phyloP scores from a whole-genome alignment of 1,140 invertebrate genomes.

The Drosophila ananassae region DNA sequence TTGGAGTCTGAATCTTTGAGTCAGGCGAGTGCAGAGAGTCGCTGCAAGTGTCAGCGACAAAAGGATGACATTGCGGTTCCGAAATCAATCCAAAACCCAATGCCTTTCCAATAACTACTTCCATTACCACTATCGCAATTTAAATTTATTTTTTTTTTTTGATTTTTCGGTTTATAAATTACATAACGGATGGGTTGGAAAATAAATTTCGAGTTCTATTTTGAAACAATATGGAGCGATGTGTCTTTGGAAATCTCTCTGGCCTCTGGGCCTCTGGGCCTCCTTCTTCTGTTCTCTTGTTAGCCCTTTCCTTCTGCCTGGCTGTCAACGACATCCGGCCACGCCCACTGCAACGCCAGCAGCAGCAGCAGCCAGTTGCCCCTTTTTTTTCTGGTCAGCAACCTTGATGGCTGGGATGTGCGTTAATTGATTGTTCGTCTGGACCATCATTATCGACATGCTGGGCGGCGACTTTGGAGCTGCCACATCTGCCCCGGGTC shows the following conservation, averaged over 20 bases:
- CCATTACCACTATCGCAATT: background rate
- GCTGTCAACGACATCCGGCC: conserved; percentile 25
- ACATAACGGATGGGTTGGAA: too few species aligned
- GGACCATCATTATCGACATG: conserved; percentile 50
- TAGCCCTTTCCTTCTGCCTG: background rate
- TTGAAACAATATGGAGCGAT: background rate
- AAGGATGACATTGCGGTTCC: too few species aligned
- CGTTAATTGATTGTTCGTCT: conserved; percentile 67
- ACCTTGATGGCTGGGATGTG: conserved; percentile 57
- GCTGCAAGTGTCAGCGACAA: too few species aligned
- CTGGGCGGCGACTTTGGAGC: conserved; percentile 8
- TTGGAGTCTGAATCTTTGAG: background rate
- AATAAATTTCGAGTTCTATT: background rate
- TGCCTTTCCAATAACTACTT: background rate
- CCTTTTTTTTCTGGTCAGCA: conserved; percentile 12
- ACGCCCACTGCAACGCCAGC: background rate
- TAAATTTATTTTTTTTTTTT: background rate
- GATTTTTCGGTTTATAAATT: too few species aligned
- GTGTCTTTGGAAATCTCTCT: too few species aligned
- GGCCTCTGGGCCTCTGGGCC: too few species aligned
- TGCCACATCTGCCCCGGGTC: conserved; percentile 15
- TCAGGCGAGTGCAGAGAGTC: background rate
- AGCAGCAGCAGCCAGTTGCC: background rate
- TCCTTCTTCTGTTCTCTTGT: background rate
- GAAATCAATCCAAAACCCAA: too few species aligned